Evolutionary conservation across 2,113 vertebrate genomes (phyloP).

Genomic region (Hemiprocne comata): DNA sequence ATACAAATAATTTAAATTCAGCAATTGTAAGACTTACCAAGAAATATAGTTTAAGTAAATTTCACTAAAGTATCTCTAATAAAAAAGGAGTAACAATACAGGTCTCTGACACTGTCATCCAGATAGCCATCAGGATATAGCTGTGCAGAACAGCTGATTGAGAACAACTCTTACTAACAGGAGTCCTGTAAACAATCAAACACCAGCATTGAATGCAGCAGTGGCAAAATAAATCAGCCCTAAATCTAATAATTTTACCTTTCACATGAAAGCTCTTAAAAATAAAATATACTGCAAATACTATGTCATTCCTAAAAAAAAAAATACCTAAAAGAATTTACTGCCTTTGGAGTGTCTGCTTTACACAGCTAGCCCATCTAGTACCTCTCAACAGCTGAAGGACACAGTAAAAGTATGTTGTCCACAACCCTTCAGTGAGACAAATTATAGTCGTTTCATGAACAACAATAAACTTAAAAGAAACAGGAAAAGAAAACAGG

Average conservation of each 20-base stretch:
- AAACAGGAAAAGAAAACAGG: background rate
- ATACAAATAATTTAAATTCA: background rate
- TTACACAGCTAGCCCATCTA: background rate
- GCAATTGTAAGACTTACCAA: background rate
- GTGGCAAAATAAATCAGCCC: background rate
- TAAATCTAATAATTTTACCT: background rate
- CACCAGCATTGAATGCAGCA: background rate
- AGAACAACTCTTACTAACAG: background rate
- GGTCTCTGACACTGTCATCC: background rate
- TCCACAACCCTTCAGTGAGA: background rate
- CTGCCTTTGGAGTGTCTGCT: background rate
- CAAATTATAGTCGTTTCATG: background rate
- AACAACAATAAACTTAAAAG: background rate
- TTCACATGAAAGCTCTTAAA: background rate
- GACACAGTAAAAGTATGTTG: background rate
- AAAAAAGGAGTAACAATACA: background rate
- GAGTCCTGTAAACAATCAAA: background rate
- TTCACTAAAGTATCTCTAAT: background rate
- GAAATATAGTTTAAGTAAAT: background rate
- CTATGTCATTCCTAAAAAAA: background rate
- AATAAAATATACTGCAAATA: background rate
- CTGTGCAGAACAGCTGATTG: background rate
- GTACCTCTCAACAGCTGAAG: background rate
- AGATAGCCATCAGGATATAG: background rate
- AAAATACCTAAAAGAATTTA: background rate